Evolutionary conservation across 1,140 invertebrate species (phyloP).

Genomic region (Drosophila ohnishii): DNA sequence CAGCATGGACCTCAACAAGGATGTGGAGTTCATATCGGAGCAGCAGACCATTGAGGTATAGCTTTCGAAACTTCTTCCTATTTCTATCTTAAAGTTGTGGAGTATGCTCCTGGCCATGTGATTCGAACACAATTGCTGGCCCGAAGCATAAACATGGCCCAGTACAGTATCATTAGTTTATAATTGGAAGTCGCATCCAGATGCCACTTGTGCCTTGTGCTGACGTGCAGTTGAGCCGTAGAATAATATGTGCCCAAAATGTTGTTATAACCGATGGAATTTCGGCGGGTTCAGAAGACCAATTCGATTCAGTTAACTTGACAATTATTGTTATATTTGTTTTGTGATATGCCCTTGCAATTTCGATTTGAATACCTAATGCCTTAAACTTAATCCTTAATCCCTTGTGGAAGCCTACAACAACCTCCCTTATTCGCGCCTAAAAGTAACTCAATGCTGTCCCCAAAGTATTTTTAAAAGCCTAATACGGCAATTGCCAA

Average conservation of each 20-base stretch:
- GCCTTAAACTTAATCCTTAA: conserved; percentile 1
- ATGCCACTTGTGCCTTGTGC: conserved; percentile 55
- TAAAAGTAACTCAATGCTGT: background rate
- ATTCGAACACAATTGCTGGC: background rate
- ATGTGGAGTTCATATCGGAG: conserved; percentile 84
- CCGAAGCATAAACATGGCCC: conserved; percentile 14
- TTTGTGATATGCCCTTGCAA: background rate
- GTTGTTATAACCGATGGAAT: conserved; percentile 66
- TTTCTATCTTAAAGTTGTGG: conserved; percentile 12
- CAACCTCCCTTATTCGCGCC: background rate
- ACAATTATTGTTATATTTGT: background rate
- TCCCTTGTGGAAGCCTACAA: background rate
- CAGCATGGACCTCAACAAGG: conserved; percentile 75
- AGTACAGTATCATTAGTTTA: background rate
- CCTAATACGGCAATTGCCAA: background rate
- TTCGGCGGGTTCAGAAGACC: conserved; percentile 23
- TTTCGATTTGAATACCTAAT: background rate
- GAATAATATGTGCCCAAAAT: conserved; percentile 38
- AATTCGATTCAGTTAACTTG: conserved; percentile 9
- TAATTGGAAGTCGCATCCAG: conserved; percentile 7
- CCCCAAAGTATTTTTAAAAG: conserved; percentile 19
- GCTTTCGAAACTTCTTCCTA: background rate
- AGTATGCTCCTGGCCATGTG: conserved; percentile 21
- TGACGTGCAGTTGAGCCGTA: conserved; percentile 68
- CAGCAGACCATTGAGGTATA: conserved; percentile 84